These are phyloP conservation scores for Tadarida brasiliensis DNA, from an alignment of 2,797 vertebrate genomes.

Conservation along the genomic window DNA sequence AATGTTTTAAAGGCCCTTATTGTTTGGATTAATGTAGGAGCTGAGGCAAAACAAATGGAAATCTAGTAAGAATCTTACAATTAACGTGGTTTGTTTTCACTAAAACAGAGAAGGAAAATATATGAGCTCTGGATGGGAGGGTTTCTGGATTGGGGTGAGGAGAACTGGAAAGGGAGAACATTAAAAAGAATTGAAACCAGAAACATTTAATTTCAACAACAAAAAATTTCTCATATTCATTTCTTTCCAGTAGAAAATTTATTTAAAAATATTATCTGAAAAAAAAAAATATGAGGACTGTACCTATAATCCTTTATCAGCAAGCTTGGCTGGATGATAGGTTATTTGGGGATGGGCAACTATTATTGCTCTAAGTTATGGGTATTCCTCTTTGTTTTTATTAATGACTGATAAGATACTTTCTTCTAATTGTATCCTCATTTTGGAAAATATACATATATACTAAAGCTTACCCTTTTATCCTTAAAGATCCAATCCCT, in stretches of 20 bases:
- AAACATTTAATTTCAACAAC: constrained; percentile 59
- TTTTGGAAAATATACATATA: constrained; percentile 34
- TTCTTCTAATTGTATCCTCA: not conserved
- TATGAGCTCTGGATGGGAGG: constrained; percentile 61
- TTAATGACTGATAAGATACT: constrained; percentile 16
- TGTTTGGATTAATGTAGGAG: constrained; percentile 90
- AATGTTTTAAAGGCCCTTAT: constrained; percentile 90
- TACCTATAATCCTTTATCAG: constrained; percentile 12
- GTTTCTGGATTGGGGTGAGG: constrained; percentile 14
- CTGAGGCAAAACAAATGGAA: constrained; percentile 88
- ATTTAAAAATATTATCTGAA: constrained; percentile 43
- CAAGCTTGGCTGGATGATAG: not conserved
- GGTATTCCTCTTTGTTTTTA: constrained; percentile 46
- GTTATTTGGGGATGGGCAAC: not conserved
- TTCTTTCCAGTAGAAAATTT: constrained; percentile 41
- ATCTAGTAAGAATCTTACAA: constrained; percentile 86
- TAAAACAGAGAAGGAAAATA: constrained; percentile 70
- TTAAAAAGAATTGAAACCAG: constrained; percentile 26
- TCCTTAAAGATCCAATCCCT: constrained; percentile 26
- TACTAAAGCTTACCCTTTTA: constrained; percentile 37
- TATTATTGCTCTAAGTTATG: not conserved
- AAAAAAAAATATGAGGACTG: not conserved
- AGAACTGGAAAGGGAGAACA: constrained; percentile 7
- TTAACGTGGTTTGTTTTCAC: constrained; percentile 82
- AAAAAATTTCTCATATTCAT: constrained; percentile 20